phyloP scores from a whole-genome alignment of 2,113 vertebrate genomes.

The Leucopsar rothschildi region DNA sequence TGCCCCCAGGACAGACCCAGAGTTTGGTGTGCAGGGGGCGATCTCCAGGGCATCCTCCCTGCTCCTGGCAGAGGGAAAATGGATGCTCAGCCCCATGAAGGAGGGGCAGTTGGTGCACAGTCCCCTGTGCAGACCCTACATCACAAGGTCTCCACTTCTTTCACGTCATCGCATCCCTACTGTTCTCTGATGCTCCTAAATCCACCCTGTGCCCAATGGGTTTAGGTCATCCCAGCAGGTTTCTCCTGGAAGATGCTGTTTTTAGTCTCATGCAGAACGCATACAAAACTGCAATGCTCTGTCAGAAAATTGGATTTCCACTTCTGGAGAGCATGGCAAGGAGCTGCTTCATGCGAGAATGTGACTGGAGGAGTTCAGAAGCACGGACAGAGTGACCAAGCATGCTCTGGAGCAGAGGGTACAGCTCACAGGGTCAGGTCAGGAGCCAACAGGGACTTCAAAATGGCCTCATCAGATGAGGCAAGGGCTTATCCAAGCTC shows the following conservation, averaged over 20 bases:
- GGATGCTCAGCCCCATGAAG: rapidly evolving
- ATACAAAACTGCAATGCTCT: rapidly evolving
- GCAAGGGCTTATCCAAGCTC: background rate
- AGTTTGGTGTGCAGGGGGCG: background rate
- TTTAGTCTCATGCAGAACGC: background rate
- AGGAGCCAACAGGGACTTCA: background rate
- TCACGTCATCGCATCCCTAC: rapidly evolving
- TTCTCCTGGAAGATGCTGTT: background rate
- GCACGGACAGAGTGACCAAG: rapidly evolving
- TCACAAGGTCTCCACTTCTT: rapidly evolving
- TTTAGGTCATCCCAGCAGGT: background rate
- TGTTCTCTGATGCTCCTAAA: background rate
- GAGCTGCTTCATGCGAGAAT: rapidly evolving
- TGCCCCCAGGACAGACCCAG: rapidly evolving
- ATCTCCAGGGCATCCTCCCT: rapidly evolving
- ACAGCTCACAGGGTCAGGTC: background rate
- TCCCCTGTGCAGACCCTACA: rapidly evolving
- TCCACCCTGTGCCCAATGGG: rapidly evolving
- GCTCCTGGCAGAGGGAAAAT: background rate
- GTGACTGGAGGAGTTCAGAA: background rate
- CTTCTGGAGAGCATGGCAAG: rapidly evolving
- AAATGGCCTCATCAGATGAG: rapidly evolving
- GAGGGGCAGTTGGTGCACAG: rapidly evolving
- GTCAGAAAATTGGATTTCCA: background rate
- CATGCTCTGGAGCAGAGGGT: no score